phyloP scores from a whole-genome alignment of 2,113 vertebrate species.

The Phrynosoma platyrhinos region DNA sequence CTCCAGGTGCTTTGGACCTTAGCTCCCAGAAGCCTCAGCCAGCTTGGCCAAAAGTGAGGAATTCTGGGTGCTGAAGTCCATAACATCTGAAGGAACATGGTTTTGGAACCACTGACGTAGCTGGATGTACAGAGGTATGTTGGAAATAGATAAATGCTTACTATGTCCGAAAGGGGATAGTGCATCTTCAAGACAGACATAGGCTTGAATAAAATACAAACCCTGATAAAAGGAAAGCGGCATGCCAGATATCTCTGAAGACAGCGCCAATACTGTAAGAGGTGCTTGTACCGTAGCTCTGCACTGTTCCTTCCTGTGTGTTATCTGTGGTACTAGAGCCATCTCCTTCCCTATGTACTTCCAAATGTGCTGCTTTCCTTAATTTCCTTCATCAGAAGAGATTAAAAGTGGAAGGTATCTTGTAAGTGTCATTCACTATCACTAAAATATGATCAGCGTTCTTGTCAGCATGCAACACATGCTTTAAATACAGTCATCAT shows the following conservation, averaged over 20 bases:
- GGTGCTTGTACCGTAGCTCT: slow-evolving; percentile 83
- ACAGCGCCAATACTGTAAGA: slow-evolving; percentile 89
- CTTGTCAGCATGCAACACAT: slow-evolving; percentile 65
- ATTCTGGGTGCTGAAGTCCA: too few relatives aligned
- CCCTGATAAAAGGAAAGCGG: slow-evolving; percentile 96
- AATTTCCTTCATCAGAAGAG: slow-evolving; percentile 95
- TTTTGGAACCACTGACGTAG: background rate
- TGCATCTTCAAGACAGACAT: slow-evolving; percentile 64
- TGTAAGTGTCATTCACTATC: slow-evolving; percentile 69
- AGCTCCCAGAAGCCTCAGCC: too few relatives aligned
- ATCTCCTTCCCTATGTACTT: slow-evolving; percentile 98
- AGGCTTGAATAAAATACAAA: slow-evolving; percentile 89
- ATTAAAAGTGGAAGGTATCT: slow-evolving; percentile 80
- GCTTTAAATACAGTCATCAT: slow-evolving; percentile 38
- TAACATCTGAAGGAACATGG: too few relatives aligned
- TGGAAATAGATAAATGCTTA: slow-evolving; percentile 59
- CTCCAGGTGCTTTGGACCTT: too few relatives aligned
- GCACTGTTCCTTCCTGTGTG: slow-evolving; percentile 92
- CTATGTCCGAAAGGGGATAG: slow-evolving; percentile 73
- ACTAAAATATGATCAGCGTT: slow-evolving; percentile 54
- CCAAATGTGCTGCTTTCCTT: slow-evolving; percentile 98
- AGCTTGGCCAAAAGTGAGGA: too few relatives aligned
- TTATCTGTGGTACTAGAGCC: slow-evolving; percentile 99
- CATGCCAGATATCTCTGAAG: slow-evolving; percentile 98
- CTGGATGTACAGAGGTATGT: slow-evolving; percentile 45